phyloP scores from a whole-genome alignment of 2,888 invertebrate species.

The Rotaria socialis region DNA sequence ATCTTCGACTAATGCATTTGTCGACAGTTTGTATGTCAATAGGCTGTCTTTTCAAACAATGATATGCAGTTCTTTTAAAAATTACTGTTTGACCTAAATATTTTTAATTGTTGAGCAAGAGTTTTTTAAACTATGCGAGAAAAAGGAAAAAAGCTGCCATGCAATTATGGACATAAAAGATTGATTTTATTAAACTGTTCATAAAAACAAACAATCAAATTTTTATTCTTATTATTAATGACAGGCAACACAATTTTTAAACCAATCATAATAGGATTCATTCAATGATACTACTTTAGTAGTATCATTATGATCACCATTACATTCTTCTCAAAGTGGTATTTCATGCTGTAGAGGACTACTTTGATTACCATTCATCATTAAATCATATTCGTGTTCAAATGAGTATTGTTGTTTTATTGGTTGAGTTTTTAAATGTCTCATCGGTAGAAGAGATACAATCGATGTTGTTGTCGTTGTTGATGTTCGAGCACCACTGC shows the following conservation, averaged over 20 bases:
- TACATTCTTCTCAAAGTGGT: not conserved
- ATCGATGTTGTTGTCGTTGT: not conserved
- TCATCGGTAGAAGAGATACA: not conserved
- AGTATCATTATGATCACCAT: not conserved
- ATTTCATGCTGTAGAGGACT: not conserved
- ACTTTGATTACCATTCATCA: too few species aligned
- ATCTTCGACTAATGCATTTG: too few species aligned
- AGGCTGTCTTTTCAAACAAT: too few species aligned
- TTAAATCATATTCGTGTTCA: not conserved
- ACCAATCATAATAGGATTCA: not conserved
- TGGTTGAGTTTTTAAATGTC: not conserved
- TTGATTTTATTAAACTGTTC: too few species aligned
- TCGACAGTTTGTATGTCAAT: too few species aligned
- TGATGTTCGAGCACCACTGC: not conserved
- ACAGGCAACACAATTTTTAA: not conserved
- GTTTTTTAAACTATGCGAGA: too few species aligned
- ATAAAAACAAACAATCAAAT: not conserved
- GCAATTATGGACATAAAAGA: too few species aligned
- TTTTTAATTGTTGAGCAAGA: too few species aligned
- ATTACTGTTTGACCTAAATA: too few species aligned
- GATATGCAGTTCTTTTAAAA: too few species aligned
- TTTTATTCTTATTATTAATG: not conserved
- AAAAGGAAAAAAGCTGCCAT: too few species aligned
- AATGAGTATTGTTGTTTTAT: not conserved
- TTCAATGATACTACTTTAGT: not conserved